phyloP scores from a whole-genome alignment of 2,113 vertebrate species.

The Laticauda laticaudata region DNA sequence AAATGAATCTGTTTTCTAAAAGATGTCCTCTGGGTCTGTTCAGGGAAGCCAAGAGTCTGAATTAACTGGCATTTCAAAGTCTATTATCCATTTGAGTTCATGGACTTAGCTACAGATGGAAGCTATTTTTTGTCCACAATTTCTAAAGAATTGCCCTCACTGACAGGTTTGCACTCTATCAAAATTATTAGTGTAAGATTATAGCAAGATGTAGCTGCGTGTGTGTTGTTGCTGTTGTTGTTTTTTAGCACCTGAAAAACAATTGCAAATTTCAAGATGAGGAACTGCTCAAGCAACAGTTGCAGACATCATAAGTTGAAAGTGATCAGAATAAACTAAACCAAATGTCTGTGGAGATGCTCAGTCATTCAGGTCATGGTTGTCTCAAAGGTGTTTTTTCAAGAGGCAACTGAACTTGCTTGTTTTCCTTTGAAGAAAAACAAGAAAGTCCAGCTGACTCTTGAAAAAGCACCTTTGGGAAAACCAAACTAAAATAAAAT shows the following conservation, averaged over 20 bases:
- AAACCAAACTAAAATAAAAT: neutral
- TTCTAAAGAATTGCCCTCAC: neutral
- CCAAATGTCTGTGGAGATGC: neutral
- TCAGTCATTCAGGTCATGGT: neutral
- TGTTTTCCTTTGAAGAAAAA: neutral
- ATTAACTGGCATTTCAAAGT: neutral
- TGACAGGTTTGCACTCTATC: neutral
- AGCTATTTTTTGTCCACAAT: neutral
- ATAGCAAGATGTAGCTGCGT: neutral
- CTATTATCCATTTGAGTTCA: neutral
- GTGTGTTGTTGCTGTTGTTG: neutral
- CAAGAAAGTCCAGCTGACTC: neutral
- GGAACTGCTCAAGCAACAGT: neutral
- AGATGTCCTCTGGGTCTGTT: neutral
- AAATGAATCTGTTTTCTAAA: neutral
- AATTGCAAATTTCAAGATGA: neutral
- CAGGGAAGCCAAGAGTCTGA: neutral
- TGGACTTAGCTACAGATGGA: neutral
- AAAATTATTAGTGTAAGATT: neutral
- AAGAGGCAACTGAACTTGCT: neutral
- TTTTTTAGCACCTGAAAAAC: neutral
- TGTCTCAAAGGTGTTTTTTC: neutral
- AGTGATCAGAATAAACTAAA: neutral
- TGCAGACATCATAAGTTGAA: neutral
- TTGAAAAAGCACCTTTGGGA: neutral